These are phyloP conservation scores for Arctocebus calabarensis DNA, from an alignment of 2,797 vertebrate genomes.

Conservation along the genomic window DNA sequence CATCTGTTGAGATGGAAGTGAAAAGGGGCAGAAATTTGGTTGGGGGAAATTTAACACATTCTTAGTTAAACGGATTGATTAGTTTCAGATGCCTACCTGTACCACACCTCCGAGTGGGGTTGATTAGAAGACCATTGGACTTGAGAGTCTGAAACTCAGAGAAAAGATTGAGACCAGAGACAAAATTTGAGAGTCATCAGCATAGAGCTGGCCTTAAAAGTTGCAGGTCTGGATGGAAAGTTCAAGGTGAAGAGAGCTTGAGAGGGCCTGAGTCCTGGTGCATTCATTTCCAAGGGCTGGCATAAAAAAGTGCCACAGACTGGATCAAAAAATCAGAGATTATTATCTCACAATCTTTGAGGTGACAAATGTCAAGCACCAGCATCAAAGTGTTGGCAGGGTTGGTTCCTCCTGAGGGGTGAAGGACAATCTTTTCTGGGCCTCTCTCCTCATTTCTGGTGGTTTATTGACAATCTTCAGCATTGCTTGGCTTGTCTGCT, in stretches of 20 bases:
- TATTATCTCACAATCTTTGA: background rate
- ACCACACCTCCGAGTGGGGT: background rate
- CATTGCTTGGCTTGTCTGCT: background rate
- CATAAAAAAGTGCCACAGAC: background rate
- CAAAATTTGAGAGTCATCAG: background rate
- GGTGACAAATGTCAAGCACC: too few relatives aligned
- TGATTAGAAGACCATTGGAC: background rate
- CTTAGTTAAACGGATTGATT: background rate
- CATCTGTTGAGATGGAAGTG: background rate
- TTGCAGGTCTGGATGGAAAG: background rate
- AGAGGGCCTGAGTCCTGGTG: background rate
- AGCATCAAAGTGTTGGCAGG: too few relatives aligned
- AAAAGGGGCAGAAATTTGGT: too few relatives aligned
- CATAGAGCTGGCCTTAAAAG: too few relatives aligned
- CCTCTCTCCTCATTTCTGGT: background rate
- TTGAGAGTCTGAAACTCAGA: background rate
- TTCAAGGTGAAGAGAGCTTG: background rate
- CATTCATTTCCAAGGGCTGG: background rate
- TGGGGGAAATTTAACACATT: background rate
- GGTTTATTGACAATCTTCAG: background rate
- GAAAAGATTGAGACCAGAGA: background rate
- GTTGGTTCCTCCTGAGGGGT: background rate
- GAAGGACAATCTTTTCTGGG: background rate
- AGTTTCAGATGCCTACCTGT: background rate
- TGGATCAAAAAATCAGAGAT: background rate